Base-by-base conservation (phyloP, 2,888 invertebrate genomes). In the Dasysyrphus tricinctus region DNA sequence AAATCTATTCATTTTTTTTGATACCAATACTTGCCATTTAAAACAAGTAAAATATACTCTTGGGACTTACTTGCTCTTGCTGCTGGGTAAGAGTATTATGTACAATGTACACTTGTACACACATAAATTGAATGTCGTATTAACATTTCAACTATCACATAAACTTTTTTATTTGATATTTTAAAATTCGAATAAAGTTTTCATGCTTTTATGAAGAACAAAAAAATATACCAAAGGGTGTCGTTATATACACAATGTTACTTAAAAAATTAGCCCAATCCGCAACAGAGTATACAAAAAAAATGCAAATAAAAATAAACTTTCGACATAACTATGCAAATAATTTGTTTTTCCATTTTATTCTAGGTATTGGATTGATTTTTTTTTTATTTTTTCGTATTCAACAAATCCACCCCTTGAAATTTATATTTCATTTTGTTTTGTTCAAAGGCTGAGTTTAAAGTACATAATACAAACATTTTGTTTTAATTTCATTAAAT, bases 151-250 rank as follows among this genome's bases (percentile, higher is more conserved):
- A 76, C 56, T 65, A 56, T 72, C 42, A 34, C 54, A 80, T 63
- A 61, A 72, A 76, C 57, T 37, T 6, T 59, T 81, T 76, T 70
- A 67, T 81, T 81, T 72, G 57, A 81, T 61, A 76, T 76, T 81
- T 81, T 63, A 72, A 65, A 81, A 65, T 76, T 81, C 70, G 57
- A 65, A 81, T 65, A 72, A 61, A 47, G 47, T 75, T 63, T 56
- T 56, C 37, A 57, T 57, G 37, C 37, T 44, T 63, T 24, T 57
- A 0, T 14, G 4, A 2, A n/a, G 37, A 51, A 37, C 42, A 69
- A 37, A 14, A 65, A 19, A 39, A 34, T 69, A 16, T 56, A 34
- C 77, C 59, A 82, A 77, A 77, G 72, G 76, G 42, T 77, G 57
- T 73, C 59, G 65, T 59, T 59, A 73, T 11, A 1, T 37, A 37